These are phyloP conservation scores for Cantharis rufa DNA, from an alignment of 2,888 invertebrate genomes.

Conservation along the genomic window DNA sequence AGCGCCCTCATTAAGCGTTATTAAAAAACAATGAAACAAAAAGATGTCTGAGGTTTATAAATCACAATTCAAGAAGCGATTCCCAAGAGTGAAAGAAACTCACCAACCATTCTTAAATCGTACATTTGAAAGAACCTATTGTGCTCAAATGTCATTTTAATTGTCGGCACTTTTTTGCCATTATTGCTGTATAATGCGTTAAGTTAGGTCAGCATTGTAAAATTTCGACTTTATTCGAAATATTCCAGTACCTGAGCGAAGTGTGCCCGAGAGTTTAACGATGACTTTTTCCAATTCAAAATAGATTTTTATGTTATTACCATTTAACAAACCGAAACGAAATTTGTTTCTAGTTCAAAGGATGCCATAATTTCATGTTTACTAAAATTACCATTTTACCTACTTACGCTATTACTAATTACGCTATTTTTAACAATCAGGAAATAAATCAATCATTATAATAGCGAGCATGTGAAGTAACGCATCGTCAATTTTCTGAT, in stretches of 20 bases:
- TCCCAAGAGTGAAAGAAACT: constrained; percentile 15
- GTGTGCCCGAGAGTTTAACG: neutral
- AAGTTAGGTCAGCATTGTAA: constrained; percentile 1
- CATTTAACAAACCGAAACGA: neutral
- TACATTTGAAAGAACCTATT: constrained; percentile 22
- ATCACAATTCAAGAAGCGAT: constrained; percentile 21
- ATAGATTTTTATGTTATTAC: neutral
- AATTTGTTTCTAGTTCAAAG: neutral
- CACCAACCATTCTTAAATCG: constrained; percentile 12
- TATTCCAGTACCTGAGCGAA: neutral
- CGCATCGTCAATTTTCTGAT: neutral
- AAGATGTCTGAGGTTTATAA: neutral
- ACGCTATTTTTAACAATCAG: neutral
- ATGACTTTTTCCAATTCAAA: neutral
- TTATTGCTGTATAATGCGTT: constrained; percentile 8
- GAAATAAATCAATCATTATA: neutral
- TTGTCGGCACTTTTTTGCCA: constrained; percentile 9
- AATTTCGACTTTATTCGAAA: neutral
- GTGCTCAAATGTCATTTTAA: constrained; percentile 24
- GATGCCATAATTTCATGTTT: neutral
- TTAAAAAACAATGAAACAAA: neutral
- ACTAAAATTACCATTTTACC: neutral
- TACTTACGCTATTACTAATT: neutral
- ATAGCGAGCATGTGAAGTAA: neutral
- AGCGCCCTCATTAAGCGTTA: neutral